phyloP scores from a whole-genome alignment of 2,888 invertebrate species.

The Papilio elwesi region DNA sequence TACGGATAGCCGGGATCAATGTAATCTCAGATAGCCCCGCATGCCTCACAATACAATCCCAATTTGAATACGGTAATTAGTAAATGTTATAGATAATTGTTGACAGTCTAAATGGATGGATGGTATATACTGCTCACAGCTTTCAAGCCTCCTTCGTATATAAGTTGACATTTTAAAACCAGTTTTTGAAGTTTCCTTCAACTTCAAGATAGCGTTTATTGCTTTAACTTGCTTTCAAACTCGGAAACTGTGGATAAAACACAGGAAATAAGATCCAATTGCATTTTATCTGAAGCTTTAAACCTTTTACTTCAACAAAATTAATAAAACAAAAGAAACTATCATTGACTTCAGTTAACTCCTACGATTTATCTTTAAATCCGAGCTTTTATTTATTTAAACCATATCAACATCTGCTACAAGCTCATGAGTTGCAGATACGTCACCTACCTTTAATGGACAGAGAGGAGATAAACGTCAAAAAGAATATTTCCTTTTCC shows the following conservation, averaged over 20 bases:
- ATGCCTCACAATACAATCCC: conserved; percentile 14
- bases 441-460: too few species aligned
- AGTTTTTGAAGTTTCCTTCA: not conserved
- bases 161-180: conserved; percentile 10
- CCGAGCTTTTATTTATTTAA: too few species aligned
- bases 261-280: not conserved
- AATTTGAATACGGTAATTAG: conserved; percentile 21
- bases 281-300: not conserved
- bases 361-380: too few species aligned
- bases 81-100: conserved; percentile 3
- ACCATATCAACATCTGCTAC: too few species aligned
- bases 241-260: conserved; percentile 8
- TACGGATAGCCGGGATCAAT: conserved; percentile 13
- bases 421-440: too few species aligned
- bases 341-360: too few species aligned
- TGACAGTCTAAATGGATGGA: too few species aligned
- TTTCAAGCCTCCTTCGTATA: conserved; percentile 5
- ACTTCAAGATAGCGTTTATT: not conserved
- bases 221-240: not conserved
- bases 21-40: conserved; percentile 2
- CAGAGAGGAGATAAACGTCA: too few species aligned
- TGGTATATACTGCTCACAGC: too few species aligned
- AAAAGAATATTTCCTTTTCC: too few species aligned
- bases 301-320: too few species aligned
- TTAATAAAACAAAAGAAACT: too few species aligned